Evolutionary conservation across 2,797 vertebrate genomes (phyloP).

Genomic region (Notamacropus eugenii): DNA sequence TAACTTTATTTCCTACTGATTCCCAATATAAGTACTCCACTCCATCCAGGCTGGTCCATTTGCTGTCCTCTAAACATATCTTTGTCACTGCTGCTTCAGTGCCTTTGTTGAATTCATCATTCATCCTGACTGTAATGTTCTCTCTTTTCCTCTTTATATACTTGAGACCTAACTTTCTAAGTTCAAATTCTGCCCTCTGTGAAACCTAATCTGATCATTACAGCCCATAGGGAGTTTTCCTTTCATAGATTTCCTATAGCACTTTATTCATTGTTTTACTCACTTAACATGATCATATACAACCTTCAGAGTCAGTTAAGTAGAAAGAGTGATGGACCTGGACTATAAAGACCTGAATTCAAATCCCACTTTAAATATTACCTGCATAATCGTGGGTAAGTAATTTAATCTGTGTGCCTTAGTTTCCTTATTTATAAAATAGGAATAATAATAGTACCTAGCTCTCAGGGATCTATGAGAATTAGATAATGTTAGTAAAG

Average conservation of each 20-base stretch:
- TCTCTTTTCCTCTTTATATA: not conserved
- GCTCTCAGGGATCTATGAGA: not conserved
- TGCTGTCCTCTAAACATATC: too few species aligned
- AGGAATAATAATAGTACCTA: not conserved
- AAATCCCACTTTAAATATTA: not conserved
- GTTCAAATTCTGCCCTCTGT: not conserved
- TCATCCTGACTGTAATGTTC: slow-evolving; percentile 2
- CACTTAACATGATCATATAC: not conserved
- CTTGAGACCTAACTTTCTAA: not conserved
- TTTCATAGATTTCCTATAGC: not conserved
- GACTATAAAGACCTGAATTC: not conserved
- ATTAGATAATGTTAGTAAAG: not conserved
- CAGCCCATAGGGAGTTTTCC: not conserved
- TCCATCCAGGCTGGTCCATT: not conserved
- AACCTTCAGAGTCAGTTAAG: not conserved
- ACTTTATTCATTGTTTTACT: not conserved
- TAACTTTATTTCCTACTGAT: not conserved
- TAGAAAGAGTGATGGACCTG: not conserved
- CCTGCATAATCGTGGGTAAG: not conserved
- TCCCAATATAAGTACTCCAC: not conserved
- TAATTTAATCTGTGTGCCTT: not conserved
- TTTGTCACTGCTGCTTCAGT: not conserved
- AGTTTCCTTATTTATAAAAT: not conserved
- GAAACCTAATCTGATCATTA: not conserved
- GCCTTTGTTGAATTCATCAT: not conserved